Evolutionary conservation across 2,888 invertebrate genomes (phyloP).

Genomic region (Andrena haemorrhoa): DNA sequence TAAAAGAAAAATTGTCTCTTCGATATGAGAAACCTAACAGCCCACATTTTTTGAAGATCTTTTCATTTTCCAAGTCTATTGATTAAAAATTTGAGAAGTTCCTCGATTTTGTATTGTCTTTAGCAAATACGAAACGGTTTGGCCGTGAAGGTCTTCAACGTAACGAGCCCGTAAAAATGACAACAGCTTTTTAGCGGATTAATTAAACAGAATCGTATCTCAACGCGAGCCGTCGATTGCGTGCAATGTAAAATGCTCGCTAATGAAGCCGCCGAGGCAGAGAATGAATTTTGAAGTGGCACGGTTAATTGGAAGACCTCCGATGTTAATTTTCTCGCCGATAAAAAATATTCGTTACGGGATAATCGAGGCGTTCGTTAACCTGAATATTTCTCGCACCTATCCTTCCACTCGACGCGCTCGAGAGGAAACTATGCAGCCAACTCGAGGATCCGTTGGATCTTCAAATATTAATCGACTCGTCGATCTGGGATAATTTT

Average conservation of each 20-base stretch:
- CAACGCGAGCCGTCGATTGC: not conserved
- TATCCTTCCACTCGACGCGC: not conserved
- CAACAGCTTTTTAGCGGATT: constrained; percentile 11
- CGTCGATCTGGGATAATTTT: too few relatives aligned
- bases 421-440: not conserved
- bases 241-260: not conserved
- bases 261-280: constrained; percentile 17
- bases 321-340: constrained; percentile 2
- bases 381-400: not conserved
- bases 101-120: too few relatives aligned
- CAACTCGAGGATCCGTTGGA: not conserved
- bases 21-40: too few relatives aligned
- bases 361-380: constrained; percentile 12
- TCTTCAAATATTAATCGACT: too few relatives aligned
- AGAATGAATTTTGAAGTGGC: constrained; percentile 1
- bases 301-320: constrained; percentile 18
- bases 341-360: constrained; percentile 5
- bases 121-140: not conserved
- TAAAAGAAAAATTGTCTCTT: too few relatives aligned
- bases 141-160: not conserved
- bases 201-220: constrained; percentile 22
- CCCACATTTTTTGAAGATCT: too few relatives aligned
- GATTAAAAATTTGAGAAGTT: not conserved
- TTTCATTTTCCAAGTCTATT: too few relatives aligned
- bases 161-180: not conserved